Percentiles rank a stretch among this genome's conserved stretches.
These are phyloP conservation scores for Hyperopisus bebe DNA, from an alignment of 2,113 vertebrate species.

Conservation along the genomic window DNA sequence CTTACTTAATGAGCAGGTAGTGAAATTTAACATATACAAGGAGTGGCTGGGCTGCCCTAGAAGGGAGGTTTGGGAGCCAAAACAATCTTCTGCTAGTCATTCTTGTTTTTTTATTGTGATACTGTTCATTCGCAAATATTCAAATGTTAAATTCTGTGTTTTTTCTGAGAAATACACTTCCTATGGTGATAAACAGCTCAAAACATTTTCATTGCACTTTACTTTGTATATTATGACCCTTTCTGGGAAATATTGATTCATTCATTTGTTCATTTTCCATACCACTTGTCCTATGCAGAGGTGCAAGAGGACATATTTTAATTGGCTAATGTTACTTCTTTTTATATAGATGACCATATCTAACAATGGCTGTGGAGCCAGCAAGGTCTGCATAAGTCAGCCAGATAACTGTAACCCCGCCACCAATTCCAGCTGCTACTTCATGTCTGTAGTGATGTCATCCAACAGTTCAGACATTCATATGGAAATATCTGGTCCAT, in stretches of 20 bases:
- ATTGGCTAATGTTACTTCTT: neutral
- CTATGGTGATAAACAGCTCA: neutral
- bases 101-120: neutral
- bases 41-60: neutral
- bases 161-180: neutral
- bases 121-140: neutral
- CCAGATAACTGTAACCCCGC: constrained; percentile 52
- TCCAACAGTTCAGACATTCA: constrained; percentile 15
- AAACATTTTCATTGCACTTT: neutral
- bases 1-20: neutral
- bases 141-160: neutral
- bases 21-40: neutral
- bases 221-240: neutral
- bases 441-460: constrained; percentile 49
- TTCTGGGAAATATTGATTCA: neutral
- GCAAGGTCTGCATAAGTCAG: constrained; percentile 58
- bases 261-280: neutral
- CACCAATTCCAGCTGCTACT: constrained; percentile 43
- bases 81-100: neutral
- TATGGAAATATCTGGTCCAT: constrained; percentile 51
- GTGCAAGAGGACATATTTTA: neutral
- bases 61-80: neutral
- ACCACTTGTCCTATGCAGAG: neutral
- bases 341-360: constrained; percentile 28
- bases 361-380: constrained; percentile 45